phyloP scores from a whole-genome alignment of 92 coral and sea anemone genomes.

The Heteractis magnifica region DNA sequence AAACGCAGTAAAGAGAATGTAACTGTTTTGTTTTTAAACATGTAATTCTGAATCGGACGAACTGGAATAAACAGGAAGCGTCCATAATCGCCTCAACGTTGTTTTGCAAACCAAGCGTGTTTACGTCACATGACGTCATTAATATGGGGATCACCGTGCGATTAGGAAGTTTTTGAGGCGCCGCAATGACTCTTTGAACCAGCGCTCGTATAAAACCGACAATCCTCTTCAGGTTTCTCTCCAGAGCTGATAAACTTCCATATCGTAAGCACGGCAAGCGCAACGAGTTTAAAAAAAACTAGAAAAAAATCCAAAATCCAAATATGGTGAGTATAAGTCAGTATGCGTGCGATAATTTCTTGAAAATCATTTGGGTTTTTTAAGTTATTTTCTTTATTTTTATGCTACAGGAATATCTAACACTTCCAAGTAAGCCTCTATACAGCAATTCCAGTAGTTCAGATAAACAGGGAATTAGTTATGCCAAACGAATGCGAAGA shows the following conservation, averaged over 20 bases:
- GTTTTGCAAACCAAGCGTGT: neutral
- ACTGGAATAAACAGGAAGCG: neutral
- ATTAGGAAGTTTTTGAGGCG: neutral
- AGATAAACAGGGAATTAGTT: constrained; percentile 10
- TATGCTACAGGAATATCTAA: constrained; percentile 12
- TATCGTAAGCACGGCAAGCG: neutral
- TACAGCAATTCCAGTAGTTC: neutral
- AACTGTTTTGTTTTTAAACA: neutral
- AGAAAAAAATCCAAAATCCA: neutral
- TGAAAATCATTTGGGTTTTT: neutral
- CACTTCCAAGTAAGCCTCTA: constrained; percentile 21
- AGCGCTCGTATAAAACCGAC: neutral
- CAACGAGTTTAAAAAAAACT: neutral
- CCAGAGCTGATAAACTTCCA: neutral
- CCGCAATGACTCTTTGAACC: neutral
- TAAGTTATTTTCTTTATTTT: neutral
- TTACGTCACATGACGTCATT: constrained; percentile 4
- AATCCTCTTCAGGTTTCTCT: neutral
- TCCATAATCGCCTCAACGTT: neutral
- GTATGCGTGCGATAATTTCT: neutral
- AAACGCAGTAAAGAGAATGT: neutral
- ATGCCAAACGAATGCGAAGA: constrained; percentile 23
- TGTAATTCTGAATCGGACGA: neutral
- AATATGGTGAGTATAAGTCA: neutral
- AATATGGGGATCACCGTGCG: neutral